phyloP scores from a whole-genome alignment of 2,797 vertebrate species.

The Pangasius macronema region DNA sequence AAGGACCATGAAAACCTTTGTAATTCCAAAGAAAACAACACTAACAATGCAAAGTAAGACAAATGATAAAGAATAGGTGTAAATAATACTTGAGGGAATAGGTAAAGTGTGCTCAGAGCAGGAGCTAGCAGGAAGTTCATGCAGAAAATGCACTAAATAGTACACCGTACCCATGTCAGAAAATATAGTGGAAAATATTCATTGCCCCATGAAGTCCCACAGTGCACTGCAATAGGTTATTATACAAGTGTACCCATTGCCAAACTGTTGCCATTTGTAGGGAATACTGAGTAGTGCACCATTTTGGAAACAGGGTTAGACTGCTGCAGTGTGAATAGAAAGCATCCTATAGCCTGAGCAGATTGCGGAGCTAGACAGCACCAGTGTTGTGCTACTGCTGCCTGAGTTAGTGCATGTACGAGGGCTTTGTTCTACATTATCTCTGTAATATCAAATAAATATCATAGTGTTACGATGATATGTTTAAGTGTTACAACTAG shows the following conservation, averaged over 20 bases:
- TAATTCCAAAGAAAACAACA: background rate
- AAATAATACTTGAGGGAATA: too few relatives aligned
- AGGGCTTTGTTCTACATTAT: background rate
- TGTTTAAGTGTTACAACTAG: background rate
- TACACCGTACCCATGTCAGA: background rate
- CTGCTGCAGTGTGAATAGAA: background rate
- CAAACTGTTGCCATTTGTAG: background rate
- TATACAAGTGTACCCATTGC: background rate
- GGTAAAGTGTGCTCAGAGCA: background rate
- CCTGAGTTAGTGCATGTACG: background rate
- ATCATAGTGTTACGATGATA: background rate
- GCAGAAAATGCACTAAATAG: background rate
- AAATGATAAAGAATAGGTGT: background rate
- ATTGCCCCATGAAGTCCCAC: background rate
- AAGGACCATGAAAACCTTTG: background rate
- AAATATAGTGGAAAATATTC: background rate
- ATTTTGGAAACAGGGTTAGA: background rate
- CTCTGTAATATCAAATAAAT: background rate
- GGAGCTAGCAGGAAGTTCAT: background rate
- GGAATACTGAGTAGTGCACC: background rate
- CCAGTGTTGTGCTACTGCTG: background rate
- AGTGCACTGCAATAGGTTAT: background rate
- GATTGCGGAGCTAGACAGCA: background rate
- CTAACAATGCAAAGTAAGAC: background rate
- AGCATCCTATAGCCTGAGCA: background rate